These are phyloP conservation scores for Zootoca vivipara DNA, from an alignment of 2,113 vertebrate genomes.

Conservation along the genomic window DNA sequence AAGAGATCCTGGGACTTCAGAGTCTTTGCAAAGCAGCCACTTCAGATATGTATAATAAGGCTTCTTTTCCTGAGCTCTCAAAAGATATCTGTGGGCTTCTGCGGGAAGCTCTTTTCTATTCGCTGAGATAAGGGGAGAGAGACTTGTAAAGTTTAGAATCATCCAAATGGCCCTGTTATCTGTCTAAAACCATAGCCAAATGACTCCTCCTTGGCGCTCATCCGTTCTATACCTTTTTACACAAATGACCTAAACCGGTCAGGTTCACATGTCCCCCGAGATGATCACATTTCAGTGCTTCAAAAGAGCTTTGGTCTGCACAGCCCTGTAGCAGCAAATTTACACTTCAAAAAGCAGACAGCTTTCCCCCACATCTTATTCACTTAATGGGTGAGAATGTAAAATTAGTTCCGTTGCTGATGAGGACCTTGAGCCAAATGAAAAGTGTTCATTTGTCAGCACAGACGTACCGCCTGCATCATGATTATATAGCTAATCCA, in stretches of 20 bases:
- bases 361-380: constrained; percentile 87
- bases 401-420: constrained; percentile 89
- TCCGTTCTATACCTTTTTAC: constrained; percentile 60
- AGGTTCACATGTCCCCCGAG: constrained; percentile 82
- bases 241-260: constrained; percentile 83
- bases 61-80: constrained; percentile 48
- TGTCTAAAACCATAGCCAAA: constrained; percentile 55
- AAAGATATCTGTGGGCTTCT: constrained; percentile 48
- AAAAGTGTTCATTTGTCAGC: constrained; percentile 90
- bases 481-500: constrained; percentile 89
- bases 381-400: constrained; percentile 88
- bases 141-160: constrained; percentile 54
- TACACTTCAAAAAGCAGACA: constrained; percentile 88
- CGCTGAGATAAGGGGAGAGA: constrained; percentile 28
- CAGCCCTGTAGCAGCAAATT: constrained; percentile 86
- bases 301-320: constrained; percentile 87
- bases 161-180: constrained; percentile 61
- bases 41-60: constrained; percentile 12
- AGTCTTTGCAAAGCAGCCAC: constrained; percentile 13
- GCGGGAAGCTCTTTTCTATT: constrained; percentile 41
- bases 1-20: constrained; percentile 18
- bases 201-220: neutral
- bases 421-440: constrained; percentile 88
- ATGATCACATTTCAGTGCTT: constrained; percentile 87
- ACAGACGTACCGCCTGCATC: constrained; percentile 84